A percentile compares a stretch with the other conserved stretches of the same genome.
Evolutionary conservation across 2,888 invertebrate genomes (phyloP).

Genomic region (Chrysotoxum bicinctum): DNA sequence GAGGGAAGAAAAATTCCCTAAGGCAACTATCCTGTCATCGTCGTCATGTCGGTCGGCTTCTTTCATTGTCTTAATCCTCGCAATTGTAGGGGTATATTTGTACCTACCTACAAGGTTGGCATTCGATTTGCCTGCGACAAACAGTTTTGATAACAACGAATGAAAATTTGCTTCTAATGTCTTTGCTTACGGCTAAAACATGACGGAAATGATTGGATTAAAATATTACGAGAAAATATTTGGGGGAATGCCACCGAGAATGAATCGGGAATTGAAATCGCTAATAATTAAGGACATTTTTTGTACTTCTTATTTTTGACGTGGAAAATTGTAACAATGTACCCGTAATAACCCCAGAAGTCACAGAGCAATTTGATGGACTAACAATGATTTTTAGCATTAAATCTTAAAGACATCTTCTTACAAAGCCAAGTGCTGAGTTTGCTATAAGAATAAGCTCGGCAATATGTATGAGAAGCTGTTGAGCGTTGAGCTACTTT

Average conservation of each 20-base stretch:
- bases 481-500: too few species aligned
- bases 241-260: too few species aligned
- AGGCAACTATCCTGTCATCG: slow-evolving; percentile 2
- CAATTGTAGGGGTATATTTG: too few species aligned
- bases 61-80: slow-evolving; percentile 13
- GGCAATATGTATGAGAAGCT: too few species aligned
- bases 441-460: too few species aligned
- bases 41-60: neutral
- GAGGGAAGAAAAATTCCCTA: neutral
- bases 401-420: too few species aligned
- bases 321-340: neutral
- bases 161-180: slow-evolving; percentile 12
- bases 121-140: neutral
- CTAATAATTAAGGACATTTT: neutral
- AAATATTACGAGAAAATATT: neutral
- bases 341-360: neutral
- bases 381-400: too few species aligned
- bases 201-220: slow-evolving; percentile 37
- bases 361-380: neutral
- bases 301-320: neutral
- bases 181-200: slow-evolving; percentile 20
- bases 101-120: too few species aligned
- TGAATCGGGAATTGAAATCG: neutral
- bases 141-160: slow-evolving; percentile 33
- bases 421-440: too few species aligned